phyloP scores from a whole-genome alignment of 1,140 invertebrate genomes.

The Colletes gigas region DNA sequence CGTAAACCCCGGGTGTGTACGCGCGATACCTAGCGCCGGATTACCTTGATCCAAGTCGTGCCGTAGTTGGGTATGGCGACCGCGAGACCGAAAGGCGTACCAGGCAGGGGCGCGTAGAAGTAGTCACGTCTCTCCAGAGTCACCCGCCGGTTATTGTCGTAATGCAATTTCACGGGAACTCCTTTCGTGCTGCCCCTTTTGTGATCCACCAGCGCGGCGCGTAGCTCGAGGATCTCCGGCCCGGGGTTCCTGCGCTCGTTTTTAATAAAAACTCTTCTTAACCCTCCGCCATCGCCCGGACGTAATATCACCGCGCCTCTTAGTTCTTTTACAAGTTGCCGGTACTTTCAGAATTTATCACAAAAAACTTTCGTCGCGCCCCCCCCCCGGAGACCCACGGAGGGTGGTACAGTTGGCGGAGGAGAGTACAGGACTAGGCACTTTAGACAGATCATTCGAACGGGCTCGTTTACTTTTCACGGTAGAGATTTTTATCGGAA shows the following conservation, averaged over 20 bases:
- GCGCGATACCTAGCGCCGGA: not conserved
- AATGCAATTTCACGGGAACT: constrained; percentile 89
- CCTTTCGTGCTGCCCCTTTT: constrained; percentile 84
- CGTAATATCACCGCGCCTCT: constrained; percentile 4
- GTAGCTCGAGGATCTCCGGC: constrained; percentile 81
- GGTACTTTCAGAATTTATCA: not conserved
- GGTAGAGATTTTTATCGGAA: no score
- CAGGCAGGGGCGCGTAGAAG: constrained; percentile 89
- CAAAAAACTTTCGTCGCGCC: not conserved
- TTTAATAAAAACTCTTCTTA: constrained; percentile 30
- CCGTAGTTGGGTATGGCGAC: constrained; percentile 91
- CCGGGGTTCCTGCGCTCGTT: constrained; percentile 74
- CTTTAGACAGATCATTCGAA: no score
- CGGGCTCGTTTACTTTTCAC: no score
- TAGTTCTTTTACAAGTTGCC: not conserved
- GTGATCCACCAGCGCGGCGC: constrained; percentile 88
- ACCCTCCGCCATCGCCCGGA: not conserved
- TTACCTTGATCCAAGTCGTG: constrained; percentile 86
- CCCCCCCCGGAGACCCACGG: not conserved
- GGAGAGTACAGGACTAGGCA: no score
- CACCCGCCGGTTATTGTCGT: constrained; percentile 91
- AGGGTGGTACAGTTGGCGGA: not conserved
- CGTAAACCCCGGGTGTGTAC: constrained; percentile 9
- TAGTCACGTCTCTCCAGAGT: constrained; percentile 91
- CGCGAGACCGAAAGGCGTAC: constrained; percentile 93